A percentile compares a stretch with the other conserved stretches of the same genome.
These are phyloP conservation scores for Dusona sp. DNA, from an alignment of 2,888 invertebrate species.

Conservation along the genomic window DNA sequence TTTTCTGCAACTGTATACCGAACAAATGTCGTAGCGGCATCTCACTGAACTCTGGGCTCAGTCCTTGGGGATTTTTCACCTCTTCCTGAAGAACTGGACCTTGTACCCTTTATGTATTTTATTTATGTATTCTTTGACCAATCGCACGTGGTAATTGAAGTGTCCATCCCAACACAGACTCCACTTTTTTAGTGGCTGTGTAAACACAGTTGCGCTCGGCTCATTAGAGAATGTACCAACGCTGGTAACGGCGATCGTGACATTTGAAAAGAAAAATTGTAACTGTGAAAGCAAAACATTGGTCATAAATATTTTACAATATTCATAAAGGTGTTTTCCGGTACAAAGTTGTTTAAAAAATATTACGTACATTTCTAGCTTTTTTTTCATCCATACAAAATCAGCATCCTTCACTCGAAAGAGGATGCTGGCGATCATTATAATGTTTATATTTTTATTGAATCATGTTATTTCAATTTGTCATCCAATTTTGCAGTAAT, in stretches of 20 bases:
- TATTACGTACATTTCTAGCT: background rate
- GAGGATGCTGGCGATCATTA: background rate
- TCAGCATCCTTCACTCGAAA: background rate
- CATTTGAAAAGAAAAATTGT: background rate
- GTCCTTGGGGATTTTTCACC: slow-evolving; percentile 55
- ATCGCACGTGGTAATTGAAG: slow-evolving; percentile 63
- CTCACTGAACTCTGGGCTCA: background rate
- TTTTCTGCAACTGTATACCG: slow-evolving; percentile 50
- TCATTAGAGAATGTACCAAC: background rate
- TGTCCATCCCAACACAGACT: slow-evolving; percentile 66
- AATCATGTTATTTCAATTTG: background rate
- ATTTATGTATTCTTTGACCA: slow-evolving; percentile 50
- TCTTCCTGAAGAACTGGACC: slow-evolving; percentile 35
- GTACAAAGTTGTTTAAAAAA: background rate
- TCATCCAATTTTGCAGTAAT: background rate
- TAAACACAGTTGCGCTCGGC: background rate
- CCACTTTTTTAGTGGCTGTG: background rate
- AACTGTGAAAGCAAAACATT: background rate
- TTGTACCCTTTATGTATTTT: background rate
- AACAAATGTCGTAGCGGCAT: background rate
- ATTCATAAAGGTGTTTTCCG: background rate
- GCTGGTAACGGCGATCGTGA: background rate
- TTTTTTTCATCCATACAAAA: background rate
- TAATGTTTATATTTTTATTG: background rate
- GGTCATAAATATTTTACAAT: background rate